Base-by-base conservation (phyloP, 1,140 invertebrate species). In the Metopolophium dirhodum region DNA sequence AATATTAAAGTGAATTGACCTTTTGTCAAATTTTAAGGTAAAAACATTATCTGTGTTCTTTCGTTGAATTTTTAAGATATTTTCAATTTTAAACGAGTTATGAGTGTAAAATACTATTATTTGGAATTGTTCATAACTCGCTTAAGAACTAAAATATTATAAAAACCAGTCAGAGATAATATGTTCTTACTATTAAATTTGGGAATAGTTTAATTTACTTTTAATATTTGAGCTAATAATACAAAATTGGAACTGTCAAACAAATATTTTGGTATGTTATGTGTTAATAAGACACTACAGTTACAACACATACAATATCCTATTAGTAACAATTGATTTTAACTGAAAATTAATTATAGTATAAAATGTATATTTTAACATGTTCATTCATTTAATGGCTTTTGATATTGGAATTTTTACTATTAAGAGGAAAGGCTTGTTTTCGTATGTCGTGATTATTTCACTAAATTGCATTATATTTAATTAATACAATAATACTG, bases 341-440 rank as follows among this genome's bases (percentile, higher is more conserved):
- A 68, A 6, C 61, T 68, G 30, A 68, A n/a, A 68, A n/a, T 68
- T 2, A 68, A 68, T 68, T 68, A 61, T 61, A 61, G 30, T 68
- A n/a, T 68, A n/a, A 68, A 68, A 68, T n/a, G 4, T n/a, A n/a
- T n/a, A 68, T 68, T 77, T 77, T 77, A 77, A 35, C 1, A 14
- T n/a, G 14, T 77, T 77, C n/a, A n/a, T 77, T 77, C 4, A 77
- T 77, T 35, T n/a, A 77, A 7, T 77, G n/a, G 61, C 61, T 77
- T 77, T n/a, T 77, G 61, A 3, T 20, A 77, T 30, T 45, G 23
- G 37, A 45, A 41, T 88, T n/a, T 87, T 87, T 30, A 35, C 14
- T 77, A 47, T 83, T 85, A 2, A 54, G 49, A 37, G 57, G 49
- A 93, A 93, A 57, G 82, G 49, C 82, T 86, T 57, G 91, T 93